Evolutionary conservation across 2,888 invertebrate species (phyloP).

Genomic region (Acanthosepion lycidas): DNA sequence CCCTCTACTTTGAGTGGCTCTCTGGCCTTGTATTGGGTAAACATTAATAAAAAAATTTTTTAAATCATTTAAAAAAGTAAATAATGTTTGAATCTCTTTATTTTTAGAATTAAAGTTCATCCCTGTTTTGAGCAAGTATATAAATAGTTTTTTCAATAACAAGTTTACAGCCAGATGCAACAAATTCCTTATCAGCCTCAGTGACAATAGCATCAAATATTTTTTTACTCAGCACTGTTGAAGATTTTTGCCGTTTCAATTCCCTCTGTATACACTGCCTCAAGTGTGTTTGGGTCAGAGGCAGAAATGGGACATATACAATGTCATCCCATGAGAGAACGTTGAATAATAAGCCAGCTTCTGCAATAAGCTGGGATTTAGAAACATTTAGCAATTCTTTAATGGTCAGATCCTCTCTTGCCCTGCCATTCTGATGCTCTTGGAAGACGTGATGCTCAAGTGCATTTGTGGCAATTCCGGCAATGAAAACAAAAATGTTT

Average conservation of each 20-base stretch:
- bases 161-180: background rate
- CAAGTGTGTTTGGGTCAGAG: background rate
- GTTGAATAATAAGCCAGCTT: background rate
- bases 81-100: too few relatives aligned
- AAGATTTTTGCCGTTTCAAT: background rate
- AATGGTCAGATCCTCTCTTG: background rate
- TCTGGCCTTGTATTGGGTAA: too few relatives aligned
- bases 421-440: background rate
- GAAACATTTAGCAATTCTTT: background rate
- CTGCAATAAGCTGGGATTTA: background rate
- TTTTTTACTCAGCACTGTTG: background rate
- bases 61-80: too few relatives aligned
- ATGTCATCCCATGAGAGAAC: background rate
- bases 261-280: background rate
- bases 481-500: background rate
- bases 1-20: too few relatives aligned
- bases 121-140: background rate
- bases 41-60: too few relatives aligned
- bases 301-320: background rate
- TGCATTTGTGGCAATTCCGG: background rate
- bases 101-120: background rate
- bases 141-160: background rate
- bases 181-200: background rate
- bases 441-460: background rate
- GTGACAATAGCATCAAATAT: background rate